Percentiles rank a stretch among this genome's conserved stretches.
These are phyloP conservation scores for Zaprionus bogoriensis DNA, from an alignment of 2,888 invertebrate genomes.

Conservation along the genomic window DNA sequence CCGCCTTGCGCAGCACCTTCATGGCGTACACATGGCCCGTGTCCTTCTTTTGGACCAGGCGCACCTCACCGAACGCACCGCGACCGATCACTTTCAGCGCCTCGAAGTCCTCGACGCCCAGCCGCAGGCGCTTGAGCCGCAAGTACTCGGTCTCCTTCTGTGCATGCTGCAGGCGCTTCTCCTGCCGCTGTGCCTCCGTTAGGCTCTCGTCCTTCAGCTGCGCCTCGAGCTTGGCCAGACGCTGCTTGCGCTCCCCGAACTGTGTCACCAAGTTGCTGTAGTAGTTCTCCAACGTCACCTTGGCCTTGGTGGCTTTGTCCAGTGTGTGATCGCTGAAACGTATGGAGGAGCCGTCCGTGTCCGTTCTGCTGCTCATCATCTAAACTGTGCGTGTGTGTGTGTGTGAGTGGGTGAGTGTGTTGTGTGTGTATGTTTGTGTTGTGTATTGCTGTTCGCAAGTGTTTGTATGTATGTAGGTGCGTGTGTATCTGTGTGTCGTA, in stretches of 20 bases:
- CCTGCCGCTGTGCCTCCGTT: conserved; percentile 96
- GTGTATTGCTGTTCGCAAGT: conserved; percentile 18
- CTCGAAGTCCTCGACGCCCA: conserved; percentile 99
- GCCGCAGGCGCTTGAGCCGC: conserved; percentile 95
- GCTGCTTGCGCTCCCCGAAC: conserved; percentile 98
- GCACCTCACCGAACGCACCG: conserved; percentile 96
- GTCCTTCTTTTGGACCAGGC: conserved; percentile 99
- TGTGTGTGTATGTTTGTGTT: conserved; percentile 22
- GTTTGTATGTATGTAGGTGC: conserved; percentile 25
- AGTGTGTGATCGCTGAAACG: conserved; percentile 98
- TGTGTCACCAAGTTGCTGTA: conserved; percentile 99
- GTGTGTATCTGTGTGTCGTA: conserved; percentile 38
- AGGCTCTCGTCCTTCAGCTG: conserved; percentile 97
- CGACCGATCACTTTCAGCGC: conserved; percentile 97
- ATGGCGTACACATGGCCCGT: conserved; percentile 99
- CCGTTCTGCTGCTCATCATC: conserved; percentile 78
- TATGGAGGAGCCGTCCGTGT: conserved; percentile 84
- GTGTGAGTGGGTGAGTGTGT: too few species aligned
- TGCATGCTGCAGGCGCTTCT: conserved; percentile 93
- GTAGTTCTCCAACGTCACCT: conserved; percentile 99
- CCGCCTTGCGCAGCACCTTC: conserved; percentile 99
- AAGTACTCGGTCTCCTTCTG: conserved; percentile 99
- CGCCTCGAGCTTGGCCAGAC: conserved; percentile 96
- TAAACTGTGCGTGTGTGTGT: conserved; percentile 52
- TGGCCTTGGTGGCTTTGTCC: conserved; percentile 99